Conservation (phyloP, 2,888 invertebrate genomes). For the Mythimna vitellina region DNA sequence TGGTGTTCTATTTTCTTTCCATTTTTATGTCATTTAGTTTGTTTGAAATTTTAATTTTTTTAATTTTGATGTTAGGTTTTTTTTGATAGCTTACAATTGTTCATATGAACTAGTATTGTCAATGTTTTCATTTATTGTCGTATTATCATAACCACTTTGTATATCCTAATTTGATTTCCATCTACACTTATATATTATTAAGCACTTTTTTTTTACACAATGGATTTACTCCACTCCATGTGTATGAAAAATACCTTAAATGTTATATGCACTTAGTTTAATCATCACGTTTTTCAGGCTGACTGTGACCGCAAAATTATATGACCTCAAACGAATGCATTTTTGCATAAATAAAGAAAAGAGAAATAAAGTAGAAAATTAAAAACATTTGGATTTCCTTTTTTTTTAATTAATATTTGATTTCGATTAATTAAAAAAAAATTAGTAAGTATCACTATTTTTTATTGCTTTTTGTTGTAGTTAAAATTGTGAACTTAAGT, state of each 20-base stretch:
- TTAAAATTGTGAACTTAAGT: no score
- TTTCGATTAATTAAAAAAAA: no score
- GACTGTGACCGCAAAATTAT: background rate
- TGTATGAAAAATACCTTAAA: slow-evolving; percentile 7
- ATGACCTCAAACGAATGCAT: background rate
- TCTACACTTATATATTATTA: slow-evolving; percentile 14
- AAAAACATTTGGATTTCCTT: background rate
- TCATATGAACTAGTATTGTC: no score
- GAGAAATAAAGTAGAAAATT: background rate
- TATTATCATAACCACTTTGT: no score
- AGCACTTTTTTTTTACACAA: slow-evolving; percentile 35
- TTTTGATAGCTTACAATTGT: no score
- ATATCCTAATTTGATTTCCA: slow-evolving; percentile 18
- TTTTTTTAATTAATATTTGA: background rate
- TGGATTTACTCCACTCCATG: slow-evolving; percentile 5
- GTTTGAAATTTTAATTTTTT: no score
- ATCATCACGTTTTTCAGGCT: background rate
- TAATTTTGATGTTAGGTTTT: no score
- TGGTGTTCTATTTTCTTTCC: no score
- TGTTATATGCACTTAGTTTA: background rate
- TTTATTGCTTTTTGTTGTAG: no score
- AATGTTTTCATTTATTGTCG: no score
- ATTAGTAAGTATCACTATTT: background rate
- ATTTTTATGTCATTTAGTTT: no score
- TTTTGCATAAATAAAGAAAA: background rate